phyloP scores from a whole-genome alignment of 2,888 invertebrate genomes.

The Andrena flavipes region DNA sequence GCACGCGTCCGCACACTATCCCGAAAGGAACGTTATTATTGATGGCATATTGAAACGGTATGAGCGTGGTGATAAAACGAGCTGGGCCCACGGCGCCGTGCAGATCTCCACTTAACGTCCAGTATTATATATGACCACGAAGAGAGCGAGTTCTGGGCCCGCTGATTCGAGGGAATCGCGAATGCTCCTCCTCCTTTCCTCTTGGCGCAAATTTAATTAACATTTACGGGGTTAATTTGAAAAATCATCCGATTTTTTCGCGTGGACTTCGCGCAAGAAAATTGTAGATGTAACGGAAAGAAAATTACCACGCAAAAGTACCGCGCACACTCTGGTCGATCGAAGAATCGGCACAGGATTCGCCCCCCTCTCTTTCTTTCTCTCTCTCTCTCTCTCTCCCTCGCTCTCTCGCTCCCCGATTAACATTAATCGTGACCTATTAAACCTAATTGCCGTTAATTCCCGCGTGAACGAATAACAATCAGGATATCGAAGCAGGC shows the following conservation, averaged over 20 bases:
- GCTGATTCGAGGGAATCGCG: constrained; percentile 41
- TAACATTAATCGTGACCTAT: constrained; percentile 40
- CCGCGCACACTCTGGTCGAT: background rate
- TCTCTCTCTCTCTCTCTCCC: no score
- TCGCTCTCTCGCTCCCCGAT: constrained; percentile 6
- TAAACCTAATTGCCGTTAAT: constrained; percentile 45
- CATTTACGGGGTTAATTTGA: background rate
- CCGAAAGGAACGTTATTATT: constrained; percentile 80
- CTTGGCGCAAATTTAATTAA: constrained; percentile 13
- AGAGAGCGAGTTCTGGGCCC: constrained; percentile 37
- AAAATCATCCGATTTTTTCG: background rate
- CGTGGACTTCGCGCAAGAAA: background rate
- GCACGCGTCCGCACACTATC: constrained; percentile 68
- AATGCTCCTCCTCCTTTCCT: constrained; percentile 50
- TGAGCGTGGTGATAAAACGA: constrained; percentile 84
- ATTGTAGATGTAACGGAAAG: background rate
- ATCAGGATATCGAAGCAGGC: constrained; percentile 2
- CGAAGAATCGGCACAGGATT: constrained; percentile 10
- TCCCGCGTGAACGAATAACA: constrained; percentile 38
- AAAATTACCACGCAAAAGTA: background rate
- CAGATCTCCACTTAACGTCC: constrained; percentile 84
- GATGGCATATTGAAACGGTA: constrained; percentile 84
- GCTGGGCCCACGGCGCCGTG: constrained; percentile 79
- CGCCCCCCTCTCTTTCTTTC: no score
- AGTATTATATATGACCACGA: constrained; percentile 79